Evolutionary conservation across 2,113 vertebrate species (phyloP), one percentile per base, ranked within the genome.

Genomic region (Nymphicus hollandicus): DNA sequence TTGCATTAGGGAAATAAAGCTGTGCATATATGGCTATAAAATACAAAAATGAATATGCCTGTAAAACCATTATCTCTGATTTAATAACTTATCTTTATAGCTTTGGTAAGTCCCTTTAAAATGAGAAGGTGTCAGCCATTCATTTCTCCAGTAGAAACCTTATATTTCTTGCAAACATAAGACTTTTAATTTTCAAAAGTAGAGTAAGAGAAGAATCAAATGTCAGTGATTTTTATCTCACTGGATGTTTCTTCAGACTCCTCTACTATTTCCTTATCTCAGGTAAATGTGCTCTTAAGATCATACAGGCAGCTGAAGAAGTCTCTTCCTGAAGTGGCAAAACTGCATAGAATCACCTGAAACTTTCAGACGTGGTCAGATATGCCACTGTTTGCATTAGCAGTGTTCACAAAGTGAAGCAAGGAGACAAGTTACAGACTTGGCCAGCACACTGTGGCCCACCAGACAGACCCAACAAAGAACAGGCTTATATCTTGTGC

Each of bases 361-460:
- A 86, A 47, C 10, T 83, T 83, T 77, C 24, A 73, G 37, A 7
- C 60, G 33, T 17, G 17, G 41, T 83, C n/a, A 66, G 25, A 16
- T 60, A 1, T 18, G 4, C 12, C 17, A 8, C 18, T 77, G 0
- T 61, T 15, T 78, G 18, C 28, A 46, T 0, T 15, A 63, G 58
- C 17, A 47, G 9, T 4, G 5, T 72, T 71, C 44, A 82, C 58
- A 25, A 82, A 23, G 46, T 27, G 33, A 53, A 81, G 24, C 20
- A 77, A 33, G 31, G 46, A 66, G 31, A 39, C 63, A 39, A 31
- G 8, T 73, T 80, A 58, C 0, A 12, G 39, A 50, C 15, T 58
- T 83, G 24, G 14, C 16, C 19, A 33, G 20, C 53, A 8, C 11
- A 18, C 5, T 78, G 70, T 74, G 55, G 19, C 28, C 53, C 27